phyloP scores from a whole-genome alignment of 2,113 vertebrate species.

The Leptodactylus fuscus region DNA sequence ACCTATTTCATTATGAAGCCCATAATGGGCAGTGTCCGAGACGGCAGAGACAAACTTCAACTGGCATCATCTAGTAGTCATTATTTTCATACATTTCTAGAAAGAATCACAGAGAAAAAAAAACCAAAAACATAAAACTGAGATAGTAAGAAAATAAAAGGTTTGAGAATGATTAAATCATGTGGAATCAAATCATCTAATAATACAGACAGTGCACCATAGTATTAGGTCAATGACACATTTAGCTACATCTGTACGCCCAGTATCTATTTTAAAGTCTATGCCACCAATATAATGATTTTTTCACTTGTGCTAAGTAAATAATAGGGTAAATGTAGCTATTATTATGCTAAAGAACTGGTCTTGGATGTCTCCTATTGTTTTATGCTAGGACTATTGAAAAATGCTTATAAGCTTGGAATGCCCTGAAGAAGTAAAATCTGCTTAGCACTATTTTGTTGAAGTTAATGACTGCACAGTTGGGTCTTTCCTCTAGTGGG shows the following conservation, averaged over 20 bases:
- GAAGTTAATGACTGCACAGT: slow-evolving; percentile 58
- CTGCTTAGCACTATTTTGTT: slow-evolving; percentile 59
- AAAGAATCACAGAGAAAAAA: too few species aligned
- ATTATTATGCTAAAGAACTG: slow-evolving; percentile 19
- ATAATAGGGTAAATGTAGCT: slow-evolving; percentile 33
- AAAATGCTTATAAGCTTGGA: slow-evolving; percentile 55
- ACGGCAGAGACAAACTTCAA: too few species aligned
- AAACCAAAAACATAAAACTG: too few species aligned
- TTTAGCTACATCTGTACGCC: neutral
- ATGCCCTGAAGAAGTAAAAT: slow-evolving; percentile 55
- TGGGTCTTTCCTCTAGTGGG: slow-evolving; percentile 55
- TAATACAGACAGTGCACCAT: too few species aligned
- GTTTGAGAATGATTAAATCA: too few species aligned
- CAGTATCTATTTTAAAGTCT: neutral
- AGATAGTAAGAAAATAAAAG: too few species aligned
- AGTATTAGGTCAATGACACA: too few species aligned
- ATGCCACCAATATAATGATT: neutral
- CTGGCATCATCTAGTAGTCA: too few species aligned
- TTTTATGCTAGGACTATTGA: slow-evolving; percentile 44
- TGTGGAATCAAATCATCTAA: too few species aligned
- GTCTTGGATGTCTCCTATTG: slow-evolving; percentile 12
- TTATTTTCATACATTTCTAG: too few species aligned
- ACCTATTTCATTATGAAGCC: too few species aligned
- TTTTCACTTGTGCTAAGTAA: neutral
- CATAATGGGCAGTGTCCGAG: too few species aligned